Evolutionary conservation across 1,140 invertebrate species (phyloP).

Genomic region (Reticulitermes speratus): DNA sequence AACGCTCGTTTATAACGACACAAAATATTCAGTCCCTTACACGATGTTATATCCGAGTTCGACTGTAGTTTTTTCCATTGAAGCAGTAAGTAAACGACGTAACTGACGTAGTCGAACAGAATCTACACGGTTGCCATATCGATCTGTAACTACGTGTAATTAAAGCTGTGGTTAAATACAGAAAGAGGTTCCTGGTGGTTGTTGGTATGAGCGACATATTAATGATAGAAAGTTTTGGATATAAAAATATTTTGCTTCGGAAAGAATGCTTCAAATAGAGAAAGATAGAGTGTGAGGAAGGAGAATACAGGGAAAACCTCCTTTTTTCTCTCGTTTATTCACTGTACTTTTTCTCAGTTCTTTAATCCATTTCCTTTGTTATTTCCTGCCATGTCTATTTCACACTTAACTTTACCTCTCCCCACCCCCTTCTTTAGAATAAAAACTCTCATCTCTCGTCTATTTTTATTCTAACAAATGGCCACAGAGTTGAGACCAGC

Average conservation of each 20-base stretch:
- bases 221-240: neutral
- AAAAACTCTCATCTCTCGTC: conserved; percentile 2
- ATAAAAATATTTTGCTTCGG: neutral
- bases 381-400: neutral
- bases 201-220: no score
- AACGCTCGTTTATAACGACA: no score
- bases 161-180: no score
- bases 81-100: no score
- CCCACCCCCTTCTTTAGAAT: neutral
- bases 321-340: neutral
- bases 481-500: neutral
- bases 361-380: conserved; percentile 5
- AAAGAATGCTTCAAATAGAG: neutral
- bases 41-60: no score
- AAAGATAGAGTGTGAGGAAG: neutral
- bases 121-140: no score
- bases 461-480: conserved; percentile 7
- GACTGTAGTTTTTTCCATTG: no score
- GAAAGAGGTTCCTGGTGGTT: no score
- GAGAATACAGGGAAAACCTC: neutral
- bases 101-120: no score
- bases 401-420: neutral
- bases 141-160: no score
- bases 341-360: neutral
- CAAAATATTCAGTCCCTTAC: no score